A percentile compares a stretch with the other conserved stretches of the same genome.
phyloP scores from a whole-genome alignment of 2,797 vertebrate species.

The Coregonus ussuriensis region DNA sequence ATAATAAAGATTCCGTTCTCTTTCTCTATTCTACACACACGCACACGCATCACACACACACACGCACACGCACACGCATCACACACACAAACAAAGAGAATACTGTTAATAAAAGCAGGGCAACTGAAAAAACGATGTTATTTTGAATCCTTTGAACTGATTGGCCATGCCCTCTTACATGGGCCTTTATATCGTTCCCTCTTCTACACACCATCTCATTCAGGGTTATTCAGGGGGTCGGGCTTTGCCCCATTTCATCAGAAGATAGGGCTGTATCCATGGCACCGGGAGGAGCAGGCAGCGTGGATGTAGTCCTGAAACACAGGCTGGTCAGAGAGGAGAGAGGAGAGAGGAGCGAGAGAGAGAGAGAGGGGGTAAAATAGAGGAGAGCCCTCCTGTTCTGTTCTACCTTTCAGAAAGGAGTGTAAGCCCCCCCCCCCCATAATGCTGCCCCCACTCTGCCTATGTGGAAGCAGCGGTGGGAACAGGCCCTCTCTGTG shows the following conservation, averaged over 20 bases:
- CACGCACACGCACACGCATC: no score
- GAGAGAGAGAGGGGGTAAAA: conserved; percentile 28
- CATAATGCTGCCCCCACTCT: conserved; percentile 52
- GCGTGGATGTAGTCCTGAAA: not conserved
- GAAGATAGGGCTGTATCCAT: conserved; percentile 36
- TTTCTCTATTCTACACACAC: not conserved
- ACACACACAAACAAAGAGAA: not conserved
- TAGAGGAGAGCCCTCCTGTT: conserved; percentile 36
- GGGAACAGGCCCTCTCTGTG: conserved; percentile 70
- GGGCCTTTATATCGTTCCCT: not conserved
- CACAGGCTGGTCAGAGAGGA: conserved; percentile 38
- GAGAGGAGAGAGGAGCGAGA: conserved; percentile 18
- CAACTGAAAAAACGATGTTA: not conserved
- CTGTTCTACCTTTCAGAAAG: conserved; percentile 35
- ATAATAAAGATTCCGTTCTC: not conserved
- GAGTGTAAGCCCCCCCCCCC: conserved; percentile 46
- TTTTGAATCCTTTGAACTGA: not conserved
- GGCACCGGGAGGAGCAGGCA: conserved; percentile 36
- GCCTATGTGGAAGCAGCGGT: conserved; percentile 63
- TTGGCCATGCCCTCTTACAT: not conserved
- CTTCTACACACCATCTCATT: not conserved
- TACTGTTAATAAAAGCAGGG: not conserved
- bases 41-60: no score
- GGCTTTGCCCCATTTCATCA: not conserved
- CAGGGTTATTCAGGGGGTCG: conserved; percentile 7